Percentiles rank a stretch among this genome's conserved stretches.
Conservation (phyloP, 2,113 vertebrate species). For the Gymnobelideus leadbeateri region DNA sequence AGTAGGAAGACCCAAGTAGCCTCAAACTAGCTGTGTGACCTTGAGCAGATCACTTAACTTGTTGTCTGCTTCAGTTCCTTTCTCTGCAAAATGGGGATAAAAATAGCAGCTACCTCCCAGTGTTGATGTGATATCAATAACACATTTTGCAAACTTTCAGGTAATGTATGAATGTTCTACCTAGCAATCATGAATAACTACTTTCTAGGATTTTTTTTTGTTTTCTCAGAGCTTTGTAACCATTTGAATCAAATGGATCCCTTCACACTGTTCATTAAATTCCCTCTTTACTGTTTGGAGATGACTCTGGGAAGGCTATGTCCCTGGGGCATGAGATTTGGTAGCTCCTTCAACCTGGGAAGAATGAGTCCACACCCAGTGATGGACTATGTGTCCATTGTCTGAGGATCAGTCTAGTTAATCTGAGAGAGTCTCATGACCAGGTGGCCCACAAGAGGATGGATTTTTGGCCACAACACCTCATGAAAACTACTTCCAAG, state of each 20-base stretch:
- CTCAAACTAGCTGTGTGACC: not conserved
- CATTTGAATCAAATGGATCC: not conserved
- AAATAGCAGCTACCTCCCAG: not conserved
- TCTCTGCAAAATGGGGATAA: not conserved
- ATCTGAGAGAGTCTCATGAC: not conserved
- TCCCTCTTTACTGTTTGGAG: not conserved
- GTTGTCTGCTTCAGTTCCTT: not conserved
- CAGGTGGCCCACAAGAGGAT: not conserved
- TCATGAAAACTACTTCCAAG: not conserved
- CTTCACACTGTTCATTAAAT: not conserved
- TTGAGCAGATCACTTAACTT: not conserved
- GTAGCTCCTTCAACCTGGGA: not conserved
- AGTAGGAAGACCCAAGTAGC: not conserved
- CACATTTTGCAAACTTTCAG: not conserved
- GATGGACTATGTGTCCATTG: not conserved
- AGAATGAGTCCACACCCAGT: not conserved
- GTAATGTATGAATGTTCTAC: not conserved
- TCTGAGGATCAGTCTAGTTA: not conserved
- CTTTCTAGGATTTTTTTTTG: not conserved
- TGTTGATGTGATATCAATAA: not conserved
- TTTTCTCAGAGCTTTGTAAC: not conserved
- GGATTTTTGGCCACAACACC: not conserved
- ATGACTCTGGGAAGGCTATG: not conserved
- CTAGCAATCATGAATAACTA: not conserved
- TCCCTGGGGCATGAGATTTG: not conserved